Evolutionary conservation across 2,113 vertebrate species (phyloP).

Genomic region (human (Homo sapiens)): DNA sequence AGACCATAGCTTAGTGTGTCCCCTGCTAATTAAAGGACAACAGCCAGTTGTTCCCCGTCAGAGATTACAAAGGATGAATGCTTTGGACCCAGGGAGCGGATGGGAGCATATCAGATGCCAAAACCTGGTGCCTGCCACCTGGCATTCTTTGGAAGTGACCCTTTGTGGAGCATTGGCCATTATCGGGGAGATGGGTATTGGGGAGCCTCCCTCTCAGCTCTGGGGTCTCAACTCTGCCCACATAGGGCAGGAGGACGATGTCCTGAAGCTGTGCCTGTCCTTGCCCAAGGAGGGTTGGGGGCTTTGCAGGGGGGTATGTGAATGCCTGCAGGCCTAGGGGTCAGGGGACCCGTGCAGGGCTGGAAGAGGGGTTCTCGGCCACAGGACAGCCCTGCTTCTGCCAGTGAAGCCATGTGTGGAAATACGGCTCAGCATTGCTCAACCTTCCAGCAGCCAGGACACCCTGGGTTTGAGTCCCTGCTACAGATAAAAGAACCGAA

Average conservation of each 20-base stretch:
- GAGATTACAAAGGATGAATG: not conserved
- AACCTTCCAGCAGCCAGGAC: not conserved
- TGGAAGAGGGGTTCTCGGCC: accelerated
- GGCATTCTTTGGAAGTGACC: not conserved
- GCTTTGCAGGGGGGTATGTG: accelerated
- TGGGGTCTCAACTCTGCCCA: not conserved
- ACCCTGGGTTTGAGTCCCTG: not conserved
- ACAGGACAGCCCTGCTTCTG: not conserved
- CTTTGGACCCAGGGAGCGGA: not conserved
- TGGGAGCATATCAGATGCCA: not conserved
- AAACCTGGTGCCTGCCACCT: not conserved
- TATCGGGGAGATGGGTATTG: too few relatives aligned
- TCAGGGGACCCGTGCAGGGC: accelerated
- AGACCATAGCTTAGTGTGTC: not conserved
- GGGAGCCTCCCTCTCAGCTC: not conserved
- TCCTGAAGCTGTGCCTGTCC: not conserved
- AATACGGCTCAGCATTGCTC: too few relatives aligned
- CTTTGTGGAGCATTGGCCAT: not conserved
- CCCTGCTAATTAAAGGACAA: not conserved
- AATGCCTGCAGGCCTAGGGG: not conserved
- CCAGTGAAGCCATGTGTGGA: too few relatives aligned
- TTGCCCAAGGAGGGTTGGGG: not conserved
- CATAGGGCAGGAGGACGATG: not conserved
- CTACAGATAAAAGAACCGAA: not conserved
- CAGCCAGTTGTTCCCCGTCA: not conserved